Evolutionary conservation across 1,140 invertebrate species (phyloP).

Genomic region (Belonocnema kinseyi): DNA sequence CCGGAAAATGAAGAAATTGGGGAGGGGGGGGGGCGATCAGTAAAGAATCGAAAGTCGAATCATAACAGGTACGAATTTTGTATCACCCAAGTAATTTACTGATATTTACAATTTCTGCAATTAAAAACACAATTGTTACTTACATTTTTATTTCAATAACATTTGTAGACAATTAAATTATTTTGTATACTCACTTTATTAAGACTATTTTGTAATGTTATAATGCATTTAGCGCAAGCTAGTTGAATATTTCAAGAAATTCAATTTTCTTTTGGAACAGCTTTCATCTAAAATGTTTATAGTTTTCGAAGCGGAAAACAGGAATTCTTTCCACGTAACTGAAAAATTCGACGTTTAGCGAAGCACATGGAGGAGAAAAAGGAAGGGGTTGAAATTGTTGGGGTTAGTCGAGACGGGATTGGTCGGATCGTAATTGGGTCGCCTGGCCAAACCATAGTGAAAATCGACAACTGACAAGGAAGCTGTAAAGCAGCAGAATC

Average conservation of each 20-base stretch:
- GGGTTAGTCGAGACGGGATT: not conserved
- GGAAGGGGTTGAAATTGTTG: constrained; percentile 7
- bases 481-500: not conserved
- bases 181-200: too few relatives aligned
- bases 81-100: too few relatives aligned
- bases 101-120: too few relatives aligned
- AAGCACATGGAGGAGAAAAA: not conserved
- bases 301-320: not conserved
- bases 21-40: too few relatives aligned
- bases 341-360: constrained; percentile 20
- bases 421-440: constrained; percentile 7
- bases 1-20: too few relatives aligned
- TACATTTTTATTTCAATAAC: too few relatives aligned
- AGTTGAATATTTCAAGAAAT: not conserved
- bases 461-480: constrained; percentile 6
- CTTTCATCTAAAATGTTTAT: not conserved
- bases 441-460: constrained; percentile 4
- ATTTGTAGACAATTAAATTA: too few relatives aligned
- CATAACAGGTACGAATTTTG: too few relatives aligned
- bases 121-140: too few relatives aligned
- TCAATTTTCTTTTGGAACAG: not conserved
- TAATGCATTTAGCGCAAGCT: not conserved
- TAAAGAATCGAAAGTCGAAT: too few relatives aligned
- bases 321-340: constrained; percentile 3
- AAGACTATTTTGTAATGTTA: too few relatives aligned